Conservation (phyloP, 2,888 invertebrate genomes). For the Rambutsinella grinnellia region DNA sequence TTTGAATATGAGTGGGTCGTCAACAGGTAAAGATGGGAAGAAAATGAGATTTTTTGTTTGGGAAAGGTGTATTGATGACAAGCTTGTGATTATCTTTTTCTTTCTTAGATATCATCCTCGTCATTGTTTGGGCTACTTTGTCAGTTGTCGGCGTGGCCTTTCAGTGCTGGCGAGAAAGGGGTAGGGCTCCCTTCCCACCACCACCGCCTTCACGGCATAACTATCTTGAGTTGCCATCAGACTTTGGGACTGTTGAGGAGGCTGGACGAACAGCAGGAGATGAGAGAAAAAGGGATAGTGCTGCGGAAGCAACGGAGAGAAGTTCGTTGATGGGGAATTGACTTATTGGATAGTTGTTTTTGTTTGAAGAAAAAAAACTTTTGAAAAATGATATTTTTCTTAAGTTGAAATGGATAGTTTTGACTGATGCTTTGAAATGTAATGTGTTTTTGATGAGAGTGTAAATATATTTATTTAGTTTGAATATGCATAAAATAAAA, state of each 20-base stretch:
- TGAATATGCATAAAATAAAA: no score
- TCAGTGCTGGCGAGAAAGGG: slow-evolving; percentile 74
- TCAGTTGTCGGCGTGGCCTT: slow-evolving; percentile 72
- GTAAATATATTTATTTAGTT: no score
- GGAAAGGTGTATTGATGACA: slow-evolving; percentile 26
- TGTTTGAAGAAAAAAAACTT: no score
- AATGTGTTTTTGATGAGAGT: no score
- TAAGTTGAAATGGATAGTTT: no score
- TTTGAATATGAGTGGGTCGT: slow-evolving; percentile 1
- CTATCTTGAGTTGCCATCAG: not conserved
- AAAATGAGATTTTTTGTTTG: not conserved
- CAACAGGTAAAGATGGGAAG: not conserved
- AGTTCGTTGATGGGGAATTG: no score
- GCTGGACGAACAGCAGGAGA: not conserved
- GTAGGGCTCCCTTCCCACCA: slow-evolving; percentile 76
- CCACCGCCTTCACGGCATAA: slow-evolving; percentile 46
- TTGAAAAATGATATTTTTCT: no score
- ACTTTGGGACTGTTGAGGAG: not conserved
- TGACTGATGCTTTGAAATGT: no score
- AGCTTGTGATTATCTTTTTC: slow-evolving; percentile 12
- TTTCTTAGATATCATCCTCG: slow-evolving; percentile 75
- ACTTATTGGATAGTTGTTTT: no score
- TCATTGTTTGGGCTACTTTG: slow-evolving; percentile 73
- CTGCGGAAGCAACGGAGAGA: not conserved
- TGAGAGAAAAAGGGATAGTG: not conserved